phyloP scores from a whole-genome alignment of 2,113 vertebrate genomes.

The Pseudolaguvia tuberculata region DNA sequence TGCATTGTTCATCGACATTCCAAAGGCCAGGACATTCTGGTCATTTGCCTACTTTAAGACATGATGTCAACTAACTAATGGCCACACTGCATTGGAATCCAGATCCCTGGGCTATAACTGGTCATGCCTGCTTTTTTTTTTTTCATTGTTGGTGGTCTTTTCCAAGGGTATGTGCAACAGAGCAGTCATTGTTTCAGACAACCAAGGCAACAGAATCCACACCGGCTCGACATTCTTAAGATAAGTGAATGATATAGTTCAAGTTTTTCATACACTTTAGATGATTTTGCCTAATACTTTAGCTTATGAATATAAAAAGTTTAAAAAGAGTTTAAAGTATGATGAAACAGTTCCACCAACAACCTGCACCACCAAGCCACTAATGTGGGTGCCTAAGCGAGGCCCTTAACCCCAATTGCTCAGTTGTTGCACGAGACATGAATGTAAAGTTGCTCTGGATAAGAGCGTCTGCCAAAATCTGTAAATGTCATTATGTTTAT shows the following conservation, averaged over 20 bases:
- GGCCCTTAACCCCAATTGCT: too few species aligned
- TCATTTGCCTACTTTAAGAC: slow-evolving; percentile 2
- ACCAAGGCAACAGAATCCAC: background rate
- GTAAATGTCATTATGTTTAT: too few species aligned
- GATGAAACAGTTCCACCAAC: too few species aligned
- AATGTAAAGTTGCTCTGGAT: too few species aligned
- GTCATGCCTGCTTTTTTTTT: background rate
- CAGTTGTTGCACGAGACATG: too few species aligned
- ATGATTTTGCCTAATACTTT: too few species aligned
- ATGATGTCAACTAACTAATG: slow-evolving; percentile 13
- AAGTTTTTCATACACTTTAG: too few species aligned
- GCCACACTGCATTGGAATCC: background rate
- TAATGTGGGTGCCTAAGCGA: too few species aligned
- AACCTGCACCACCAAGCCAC: too few species aligned
- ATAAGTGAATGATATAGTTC: background rate
- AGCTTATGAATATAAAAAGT: too few species aligned
- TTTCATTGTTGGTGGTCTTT: background rate
- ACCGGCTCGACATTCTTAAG: background rate
- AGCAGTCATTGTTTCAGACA: background rate
- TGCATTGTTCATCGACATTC: background rate
- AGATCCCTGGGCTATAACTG: background rate
- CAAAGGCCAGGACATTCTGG: background rate
- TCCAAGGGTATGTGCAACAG: background rate
- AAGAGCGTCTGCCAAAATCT: too few species aligned
- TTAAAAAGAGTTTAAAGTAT: background rate